Evolutionary conservation across 2,888 invertebrate species (phyloP), one percentile per base, ranked within the genome.

Genomic region (Lissocephala sabroskyi): DNA sequence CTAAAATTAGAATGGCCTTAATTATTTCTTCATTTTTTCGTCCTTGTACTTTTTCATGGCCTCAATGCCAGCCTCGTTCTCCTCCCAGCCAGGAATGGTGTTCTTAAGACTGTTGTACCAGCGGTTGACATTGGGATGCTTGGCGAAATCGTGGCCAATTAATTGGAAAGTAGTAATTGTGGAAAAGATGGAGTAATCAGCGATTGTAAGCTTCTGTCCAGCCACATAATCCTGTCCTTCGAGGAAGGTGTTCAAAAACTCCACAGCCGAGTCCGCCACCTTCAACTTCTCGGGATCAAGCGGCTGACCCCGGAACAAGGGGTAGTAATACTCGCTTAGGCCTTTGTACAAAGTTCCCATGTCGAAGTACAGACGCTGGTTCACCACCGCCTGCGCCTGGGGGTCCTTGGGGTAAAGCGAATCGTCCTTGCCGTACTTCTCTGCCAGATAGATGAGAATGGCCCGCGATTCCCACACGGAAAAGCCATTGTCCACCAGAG

Each of bases 391-490:
- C 30, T 93, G 87, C 62, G 89, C 89, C 77, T 91, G 89, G 5
- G 93, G 89, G 65, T 94, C 92, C 75, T 90, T 92, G 2, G 95
- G 95, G 70, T 87, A 89, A 32, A 95, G 85, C 0, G 87, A 86
- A 75, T 91, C 92, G 68, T 91, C 89, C 82, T 92, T 92, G 47
- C 90, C 93, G 81, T 95, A 95, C 77, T 92, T 91, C 84, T 90
- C 91, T 26, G 88, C 91, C 79, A 96, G 86, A 84, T 96, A 96
- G 1, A 88, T 86, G 82, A 91, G 88, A 80, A 95, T 95, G 57
- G 94, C 92, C 35, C 94, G 91, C 41, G 95, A 95, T 86, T 96
- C 96, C 89, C 91, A 92, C 52, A 96, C 83, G 6, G 88, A 84
- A 78, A 94, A 91, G 0, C 93, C 95, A 71, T 92, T 90, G 85